Conservation (phyloP, 2,797 vertebrate genomes). For the Gambusia yucatana region DNA sequence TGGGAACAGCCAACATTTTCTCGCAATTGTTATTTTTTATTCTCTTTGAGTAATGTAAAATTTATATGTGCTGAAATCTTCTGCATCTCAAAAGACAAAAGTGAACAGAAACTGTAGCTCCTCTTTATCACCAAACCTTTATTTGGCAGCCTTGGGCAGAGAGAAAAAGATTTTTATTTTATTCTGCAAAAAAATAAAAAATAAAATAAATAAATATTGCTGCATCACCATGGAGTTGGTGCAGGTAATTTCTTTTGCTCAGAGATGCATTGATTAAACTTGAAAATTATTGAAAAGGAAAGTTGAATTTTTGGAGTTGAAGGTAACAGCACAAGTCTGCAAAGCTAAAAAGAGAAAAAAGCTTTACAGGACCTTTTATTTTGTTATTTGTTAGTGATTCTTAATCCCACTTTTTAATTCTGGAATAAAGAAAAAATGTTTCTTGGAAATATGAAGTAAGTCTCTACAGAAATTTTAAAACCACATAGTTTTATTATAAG, state of each 20-base stretch:
- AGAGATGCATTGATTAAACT: conserved; percentile 4
- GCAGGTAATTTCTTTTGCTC: conserved; percentile 1
- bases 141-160: conserved; percentile 14
- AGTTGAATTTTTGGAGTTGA: background rate
- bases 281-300: conserved; percentile 10
- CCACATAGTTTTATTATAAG: no score
- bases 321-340: background rate
- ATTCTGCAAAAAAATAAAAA: conserved; percentile 10
- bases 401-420: background rate
- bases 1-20: background rate
- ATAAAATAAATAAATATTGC: background rate
- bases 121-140: conserved; percentile 1
- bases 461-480: background rate
- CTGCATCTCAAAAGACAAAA: conserved; percentile 2
- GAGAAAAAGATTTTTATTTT: conserved; percentile 19
- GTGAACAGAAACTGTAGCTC: background rate
- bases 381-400: background rate
- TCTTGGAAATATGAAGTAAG: background rate
- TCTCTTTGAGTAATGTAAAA: conserved; percentile 8
- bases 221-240: background rate
- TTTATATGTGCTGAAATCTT: conserved; percentile 39
- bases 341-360: background rate
- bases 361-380: background rate
- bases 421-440: background rate
- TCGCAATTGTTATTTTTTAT: background rate